Conservation (phyloP, 30 jellyfish, hydroid and myxozoan species). For the Cassiopea xamachana region DNA sequence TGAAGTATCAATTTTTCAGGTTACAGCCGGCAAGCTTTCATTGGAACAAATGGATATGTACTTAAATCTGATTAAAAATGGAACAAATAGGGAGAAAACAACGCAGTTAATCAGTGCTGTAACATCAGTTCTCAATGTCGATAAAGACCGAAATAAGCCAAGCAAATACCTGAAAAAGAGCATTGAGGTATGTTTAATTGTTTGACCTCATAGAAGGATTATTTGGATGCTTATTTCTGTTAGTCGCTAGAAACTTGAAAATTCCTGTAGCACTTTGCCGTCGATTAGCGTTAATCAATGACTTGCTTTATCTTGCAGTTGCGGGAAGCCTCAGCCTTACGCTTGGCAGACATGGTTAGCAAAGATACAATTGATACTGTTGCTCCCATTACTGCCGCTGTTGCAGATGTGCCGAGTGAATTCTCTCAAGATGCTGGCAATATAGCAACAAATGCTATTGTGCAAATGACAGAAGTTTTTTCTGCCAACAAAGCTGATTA, state of each 20-base stretch:
- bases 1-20: not conserved
- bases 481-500: not conserved
- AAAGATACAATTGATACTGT: constrained; percentile 43
- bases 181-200: not conserved
- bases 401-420: constrained; percentile 41
- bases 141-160: constrained; percentile 1
- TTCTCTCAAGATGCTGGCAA: constrained; percentile 38
- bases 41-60: not conserved
- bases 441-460: constrained; percentile 20
- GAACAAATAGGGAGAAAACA: constrained; percentile 18
- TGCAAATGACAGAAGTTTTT: constrained; percentile 7
- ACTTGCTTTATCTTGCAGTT: constrained; percentile 2
- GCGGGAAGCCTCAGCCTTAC: constrained; percentile 32
- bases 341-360: constrained; percentile 27
- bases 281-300: too few species aligned
- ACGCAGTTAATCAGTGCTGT: constrained; percentile 62
- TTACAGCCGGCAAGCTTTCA: not conserved
- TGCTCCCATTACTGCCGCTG: constrained; percentile 42
- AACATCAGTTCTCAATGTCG: constrained; percentile 32
- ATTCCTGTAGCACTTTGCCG: too few species aligned
- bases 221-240: too few species aligned
- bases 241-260: too few species aligned
- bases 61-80: not conserved
- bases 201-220: not conserved
- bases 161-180: not conserved